A percentile compares a stretch with the other conserved stretches of the same genome.
phyloP scores from a whole-genome alignment of 2,888 invertebrate species.

The Spatulosminthurus flaviceps region DNA sequence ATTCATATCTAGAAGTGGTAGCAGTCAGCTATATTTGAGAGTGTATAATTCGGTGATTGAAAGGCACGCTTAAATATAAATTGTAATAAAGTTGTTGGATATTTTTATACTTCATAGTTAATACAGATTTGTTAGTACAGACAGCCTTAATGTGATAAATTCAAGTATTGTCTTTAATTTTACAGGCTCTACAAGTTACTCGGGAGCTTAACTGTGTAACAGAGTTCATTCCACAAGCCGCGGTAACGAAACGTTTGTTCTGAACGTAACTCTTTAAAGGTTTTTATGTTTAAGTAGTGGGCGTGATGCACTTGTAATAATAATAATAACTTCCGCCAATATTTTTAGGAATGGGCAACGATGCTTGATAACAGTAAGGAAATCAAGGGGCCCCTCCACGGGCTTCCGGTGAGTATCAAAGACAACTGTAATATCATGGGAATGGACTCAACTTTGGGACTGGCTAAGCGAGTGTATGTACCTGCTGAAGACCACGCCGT shows the following conservation, averaged over 20 bases:
- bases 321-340: too few species aligned
- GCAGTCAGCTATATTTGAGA: neutral
- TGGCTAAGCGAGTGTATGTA: constrained; percentile 64
- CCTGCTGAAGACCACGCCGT: constrained; percentile 63
- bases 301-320: too few species aligned
- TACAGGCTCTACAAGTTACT: constrained; percentile 39
- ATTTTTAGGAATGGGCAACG: constrained; percentile 58
- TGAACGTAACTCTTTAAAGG: too few species aligned
- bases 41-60: too few species aligned
- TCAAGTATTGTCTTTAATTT: constrained; percentile 23
- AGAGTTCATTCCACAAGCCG: constrained; percentile 50
- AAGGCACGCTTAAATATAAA: too few species aligned
- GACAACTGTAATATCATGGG: constrained; percentile 65
- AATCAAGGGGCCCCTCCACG: constrained; percentile 64
- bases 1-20: neutral
- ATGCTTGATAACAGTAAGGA: constrained; percentile 51
- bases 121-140: too few species aligned
- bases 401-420: constrained; percentile 65
- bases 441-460: constrained; percentile 65
- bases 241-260: constrained; percentile 38
- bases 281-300: too few species aligned
- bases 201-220: constrained; percentile 47
- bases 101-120: too few species aligned
- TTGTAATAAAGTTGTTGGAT: too few species aligned
- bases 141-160: neutral